phyloP scores from a whole-genome alignment of 2,888 invertebrate species.

The Dorcus parallelipipedus region DNA sequence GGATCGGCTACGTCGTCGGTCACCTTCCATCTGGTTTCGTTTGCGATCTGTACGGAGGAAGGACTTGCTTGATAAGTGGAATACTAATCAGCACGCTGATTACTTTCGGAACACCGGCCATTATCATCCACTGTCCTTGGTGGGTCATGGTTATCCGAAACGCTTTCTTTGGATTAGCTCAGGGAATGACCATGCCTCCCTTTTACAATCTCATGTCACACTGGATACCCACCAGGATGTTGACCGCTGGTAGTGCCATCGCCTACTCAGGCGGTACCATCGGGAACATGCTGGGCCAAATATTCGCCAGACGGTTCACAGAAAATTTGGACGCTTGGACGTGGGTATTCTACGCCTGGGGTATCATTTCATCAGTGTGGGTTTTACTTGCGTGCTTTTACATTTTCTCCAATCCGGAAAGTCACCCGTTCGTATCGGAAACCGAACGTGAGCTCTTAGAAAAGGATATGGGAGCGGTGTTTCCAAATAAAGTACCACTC shows the following conservation, averaged over 20 bases:
- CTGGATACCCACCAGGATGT: slow-evolving; percentile 2
- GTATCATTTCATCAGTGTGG: background rate
- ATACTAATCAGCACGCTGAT: background rate
- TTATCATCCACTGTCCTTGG: background rate
- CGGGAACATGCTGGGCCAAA: background rate
- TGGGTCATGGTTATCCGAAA: background rate
- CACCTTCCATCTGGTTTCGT: slow-evolving; percentile 8
- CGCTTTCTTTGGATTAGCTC: background rate
- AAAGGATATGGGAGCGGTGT: background rate
- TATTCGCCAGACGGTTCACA: background rate
- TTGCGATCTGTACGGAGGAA: slow-evolving; percentile 9
- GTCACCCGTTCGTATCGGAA: slow-evolving; percentile 5
- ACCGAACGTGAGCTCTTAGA: background rate
- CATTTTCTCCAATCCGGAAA: slow-evolving; percentile 3
- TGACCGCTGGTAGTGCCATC: background rate
- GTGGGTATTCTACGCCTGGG: slow-evolving; percentile 1
- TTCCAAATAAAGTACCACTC: slow-evolving; percentile 5
- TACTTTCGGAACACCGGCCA: background rate
- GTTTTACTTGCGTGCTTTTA: background rate
- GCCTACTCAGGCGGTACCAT: background rate
- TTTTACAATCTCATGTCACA: slow-evolving; percentile 2
- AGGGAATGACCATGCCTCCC: slow-evolving; percentile 1
- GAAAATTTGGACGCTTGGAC: background rate
- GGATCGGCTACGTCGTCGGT: background rate
- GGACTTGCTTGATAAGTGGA: background rate